Percentiles rank a stretch among this genome's conserved stretches.
Conservation (phyloP, 2,797 vertebrate genomes). For the Orientallactaga sibirica region DNA sequence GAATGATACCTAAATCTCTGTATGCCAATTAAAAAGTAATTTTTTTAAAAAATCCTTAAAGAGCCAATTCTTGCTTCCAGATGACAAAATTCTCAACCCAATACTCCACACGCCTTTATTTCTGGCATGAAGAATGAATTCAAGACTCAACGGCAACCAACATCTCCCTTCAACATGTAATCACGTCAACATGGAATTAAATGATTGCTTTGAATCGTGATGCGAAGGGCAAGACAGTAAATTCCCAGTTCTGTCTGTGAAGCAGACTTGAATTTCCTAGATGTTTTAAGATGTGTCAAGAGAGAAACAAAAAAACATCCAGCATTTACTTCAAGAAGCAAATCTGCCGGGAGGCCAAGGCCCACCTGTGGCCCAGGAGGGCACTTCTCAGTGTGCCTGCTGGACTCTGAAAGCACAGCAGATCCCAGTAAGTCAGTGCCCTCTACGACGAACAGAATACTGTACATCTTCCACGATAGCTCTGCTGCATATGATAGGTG, state of each 20-base stretch:
- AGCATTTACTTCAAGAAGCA: neutral
- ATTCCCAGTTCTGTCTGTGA: slow-evolving; percentile 21
- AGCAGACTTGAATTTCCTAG: slow-evolving; percentile 47
- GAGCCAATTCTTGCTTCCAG: neutral
- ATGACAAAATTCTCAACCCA: neutral
- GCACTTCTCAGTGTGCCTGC: neutral
- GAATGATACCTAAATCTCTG: too few relatives aligned
- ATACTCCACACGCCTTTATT: neutral
- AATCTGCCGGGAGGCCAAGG: neutral
- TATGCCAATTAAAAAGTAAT: too few relatives aligned
- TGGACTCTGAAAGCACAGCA: neutral
- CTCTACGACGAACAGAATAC: neutral
- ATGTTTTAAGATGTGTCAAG: neutral
- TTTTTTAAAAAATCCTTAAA: neutral
- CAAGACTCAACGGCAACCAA: slow-evolving; percentile 18
- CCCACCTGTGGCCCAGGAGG: neutral
- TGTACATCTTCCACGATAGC: neutral
- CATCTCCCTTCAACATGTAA: neutral
- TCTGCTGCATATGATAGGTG: neutral
- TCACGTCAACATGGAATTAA: neutral
- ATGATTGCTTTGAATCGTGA: slow-evolving; percentile 33
- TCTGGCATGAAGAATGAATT: slow-evolving; percentile 2
- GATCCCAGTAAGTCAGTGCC: neutral
- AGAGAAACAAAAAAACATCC: slow-evolving; percentile 38
- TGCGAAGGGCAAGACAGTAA: slow-evolving; percentile 26